Base-by-base conservation (phyloP, 64 coral and sea anemone species). In the Hydrozoanthus tunicans region DNA sequence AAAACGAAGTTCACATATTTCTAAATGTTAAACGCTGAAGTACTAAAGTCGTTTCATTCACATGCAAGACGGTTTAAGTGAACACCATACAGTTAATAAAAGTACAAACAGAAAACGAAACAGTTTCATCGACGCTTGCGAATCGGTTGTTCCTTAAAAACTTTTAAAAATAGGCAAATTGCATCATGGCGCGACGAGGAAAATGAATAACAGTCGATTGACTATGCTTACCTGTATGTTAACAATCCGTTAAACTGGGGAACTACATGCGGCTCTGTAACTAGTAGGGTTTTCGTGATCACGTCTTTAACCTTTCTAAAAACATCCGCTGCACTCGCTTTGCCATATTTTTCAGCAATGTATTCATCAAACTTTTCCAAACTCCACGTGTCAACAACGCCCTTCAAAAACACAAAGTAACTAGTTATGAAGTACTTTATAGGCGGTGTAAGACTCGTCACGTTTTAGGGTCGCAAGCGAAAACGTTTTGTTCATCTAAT, bases 291-390 rank as follows among this genome's bases (percentile, higher is more conserved):
- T 13, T 74, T 72, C 54, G 60, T 25, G 55, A 88, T 88, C 24
- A 88, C 84, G 57, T 55, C 17, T 57, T 88, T 88, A 51, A 88
- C 58, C n/a, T 56, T 73, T 12, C 25, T 73, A 71, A 88, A 88
- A 24, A 74, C 69, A 9, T 54, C 57, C 2, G 11, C n/a, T 62
- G 84, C 84, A n/a, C 61, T 60, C 9, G 20, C 10, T 88, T 58
- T 74, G 58, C 84, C 84, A 51, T 88, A 74, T 12, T 6, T 12
- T 23, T 55, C 68, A 74, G 61, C 13, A 53, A 88, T 57, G 60
- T 88, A 24, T 51, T 73, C 69, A 74, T 70, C 8, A 73, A 88
- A 88, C 55, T 56, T 54, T 12, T 56, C 84, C 70, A 88, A 74
- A 53, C 69, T 88, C 69, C 84, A 88, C 9, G 69, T 60, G 13